Conservation (phyloP, 2,888 invertebrate species). For the Tethea ocularis region DNA sequence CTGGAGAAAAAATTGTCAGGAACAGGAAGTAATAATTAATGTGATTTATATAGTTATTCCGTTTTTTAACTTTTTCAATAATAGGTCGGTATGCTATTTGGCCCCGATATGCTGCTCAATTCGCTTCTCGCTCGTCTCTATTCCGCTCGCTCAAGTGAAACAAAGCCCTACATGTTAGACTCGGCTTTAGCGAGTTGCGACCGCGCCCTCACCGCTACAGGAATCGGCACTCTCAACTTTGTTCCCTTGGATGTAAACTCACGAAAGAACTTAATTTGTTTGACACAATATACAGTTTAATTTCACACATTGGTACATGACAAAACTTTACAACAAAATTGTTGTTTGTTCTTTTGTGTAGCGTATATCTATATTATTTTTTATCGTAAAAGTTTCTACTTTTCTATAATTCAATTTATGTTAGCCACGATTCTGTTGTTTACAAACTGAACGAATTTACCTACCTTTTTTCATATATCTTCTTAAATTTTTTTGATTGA, state of each 20-base stretch:
- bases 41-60: too few species aligned
- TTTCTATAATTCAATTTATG: neutral
- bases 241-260: constrained; percentile 39
- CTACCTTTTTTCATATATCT: too few species aligned
- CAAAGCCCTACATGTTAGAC: constrained; percentile 20
- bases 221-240: constrained; percentile 72
- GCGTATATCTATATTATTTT: neutral
- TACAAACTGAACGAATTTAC: too few species aligned
- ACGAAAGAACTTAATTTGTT: constrained; percentile 53
- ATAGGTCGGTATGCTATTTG: too few species aligned
- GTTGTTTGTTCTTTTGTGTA: constrained; percentile 7
- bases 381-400: neutral
- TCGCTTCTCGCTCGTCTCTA: neutral
- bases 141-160: constrained; percentile 15
- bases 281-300: constrained; percentile 27
- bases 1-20: too few species aligned
- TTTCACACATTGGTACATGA: constrained; percentile 20
- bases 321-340: constrained; percentile 31
- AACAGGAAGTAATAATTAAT: too few species aligned
- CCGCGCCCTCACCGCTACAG: constrained; percentile 64
- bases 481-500: too few species aligned
- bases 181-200: constrained; percentile 45
- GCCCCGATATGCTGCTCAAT: neutral
- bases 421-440: too few species aligned
- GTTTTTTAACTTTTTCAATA: too few species aligned